phyloP scores from a whole-genome alignment of 2,888 invertebrate species.

The Yponomeuta cagnagella region DNA sequence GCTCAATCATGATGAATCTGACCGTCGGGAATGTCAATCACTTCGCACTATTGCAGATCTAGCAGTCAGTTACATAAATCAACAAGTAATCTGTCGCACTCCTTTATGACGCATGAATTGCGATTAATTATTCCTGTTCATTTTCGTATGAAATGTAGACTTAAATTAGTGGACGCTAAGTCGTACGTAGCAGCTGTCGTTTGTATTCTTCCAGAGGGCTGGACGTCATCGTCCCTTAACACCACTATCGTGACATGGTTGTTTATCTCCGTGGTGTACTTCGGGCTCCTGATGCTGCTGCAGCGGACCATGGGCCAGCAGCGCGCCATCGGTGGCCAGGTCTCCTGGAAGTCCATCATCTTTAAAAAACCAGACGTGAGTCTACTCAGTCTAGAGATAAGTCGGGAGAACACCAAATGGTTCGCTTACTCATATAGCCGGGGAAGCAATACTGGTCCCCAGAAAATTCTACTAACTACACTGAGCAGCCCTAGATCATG shows the following conservation, averaged over 20 bases:
- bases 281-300: slow-evolving; percentile 48
- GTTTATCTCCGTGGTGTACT: slow-evolving; percentile 44
- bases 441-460: not conserved
- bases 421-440: not conserved
- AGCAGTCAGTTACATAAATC: too few relatives aligned
- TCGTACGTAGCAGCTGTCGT: too few relatives aligned
- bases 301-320: slow-evolving; percentile 50
- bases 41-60: too few relatives aligned
- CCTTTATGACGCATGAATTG: too few relatives aligned
- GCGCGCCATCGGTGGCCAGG: slow-evolving; percentile 54
- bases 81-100: too few relatives aligned
- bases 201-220: too few relatives aligned
- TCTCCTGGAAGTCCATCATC: slow-evolving; percentile 56
- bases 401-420: not conserved
- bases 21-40: too few relatives aligned
- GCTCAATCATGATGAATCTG: too few relatives aligned
- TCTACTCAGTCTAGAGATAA: not conserved
- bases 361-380: slow-evolving; percentile 47
- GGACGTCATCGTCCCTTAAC: not conserved
- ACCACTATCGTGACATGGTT: slow-evolving; percentile 38
- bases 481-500: not conserved
- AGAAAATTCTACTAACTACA: not conserved
- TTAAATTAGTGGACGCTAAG: too few relatives aligned
- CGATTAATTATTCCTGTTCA: too few relatives aligned
- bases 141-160: too few relatives aligned